Evolutionary conservation across 2,113 vertebrate genomes (phyloP).

Genomic region (Nansenia antarctica): DNA sequence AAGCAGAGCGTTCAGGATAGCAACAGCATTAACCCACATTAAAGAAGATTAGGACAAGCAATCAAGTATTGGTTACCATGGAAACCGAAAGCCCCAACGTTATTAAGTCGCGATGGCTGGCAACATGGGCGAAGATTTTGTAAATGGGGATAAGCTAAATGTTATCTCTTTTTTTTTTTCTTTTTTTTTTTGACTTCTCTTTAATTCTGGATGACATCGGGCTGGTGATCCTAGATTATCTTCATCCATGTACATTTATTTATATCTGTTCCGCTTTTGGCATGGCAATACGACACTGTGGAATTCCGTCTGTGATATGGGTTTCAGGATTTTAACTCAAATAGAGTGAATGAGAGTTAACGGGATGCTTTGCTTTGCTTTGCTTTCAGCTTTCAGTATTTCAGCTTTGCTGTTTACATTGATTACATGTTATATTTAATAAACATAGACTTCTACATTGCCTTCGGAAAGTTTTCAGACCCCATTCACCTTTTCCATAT

Average conservation of each 20-base stretch:
- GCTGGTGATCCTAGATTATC: slow-evolving; percentile 66
- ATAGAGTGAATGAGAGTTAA: no score
- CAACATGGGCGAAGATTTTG: slow-evolving; percentile 62
- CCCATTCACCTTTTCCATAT: no score
- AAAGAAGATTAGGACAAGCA: slow-evolving; percentile 76
- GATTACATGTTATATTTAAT: no score
- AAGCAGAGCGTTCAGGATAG: slow-evolving; percentile 49
- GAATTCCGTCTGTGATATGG: no score
- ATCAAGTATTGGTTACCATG: slow-evolving; percentile 71
- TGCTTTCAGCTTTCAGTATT: no score
- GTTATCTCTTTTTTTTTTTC: slow-evolving; percentile 39
- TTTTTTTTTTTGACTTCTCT: no score
- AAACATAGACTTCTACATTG: no score
- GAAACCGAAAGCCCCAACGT: slow-evolving; percentile 66
- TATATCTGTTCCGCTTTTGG: slow-evolving; percentile 57
- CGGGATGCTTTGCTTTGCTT: no score
- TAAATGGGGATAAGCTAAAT: slow-evolving; percentile 65
- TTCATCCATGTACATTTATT: slow-evolving; percentile 61
- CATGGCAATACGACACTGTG: no score
- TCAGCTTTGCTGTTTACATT: no score
- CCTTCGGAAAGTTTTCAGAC: no score
- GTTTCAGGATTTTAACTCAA: no score
- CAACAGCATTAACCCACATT: slow-evolving; percentile 76
- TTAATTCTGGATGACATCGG: slow-evolving; percentile 67
- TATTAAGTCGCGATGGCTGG: slow-evolving; percentile 66